A percentile compares a stretch with the other conserved stretches of the same genome.
Conservation (phyloP, 2,888 invertebrate genomes). For the Stenodema calcarata region DNA sequence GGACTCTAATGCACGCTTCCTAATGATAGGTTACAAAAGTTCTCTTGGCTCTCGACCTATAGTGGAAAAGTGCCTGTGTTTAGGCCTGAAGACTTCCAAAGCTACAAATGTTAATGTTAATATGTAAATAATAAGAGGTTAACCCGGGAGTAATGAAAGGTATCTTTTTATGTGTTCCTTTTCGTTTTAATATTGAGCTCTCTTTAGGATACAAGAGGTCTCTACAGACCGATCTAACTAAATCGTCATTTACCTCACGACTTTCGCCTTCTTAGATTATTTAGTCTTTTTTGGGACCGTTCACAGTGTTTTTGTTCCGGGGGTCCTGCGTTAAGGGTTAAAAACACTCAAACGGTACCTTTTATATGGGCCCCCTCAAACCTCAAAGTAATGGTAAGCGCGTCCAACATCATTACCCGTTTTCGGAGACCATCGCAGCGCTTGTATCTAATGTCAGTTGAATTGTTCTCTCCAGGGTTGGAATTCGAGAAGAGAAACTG, state of each 20-base stretch:
- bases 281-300: not conserved
- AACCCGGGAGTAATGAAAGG: slow-evolving; percentile 40
- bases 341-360: not conserved
- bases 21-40: slow-evolving; percentile 44
- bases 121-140: slow-evolving; percentile 46
- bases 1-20: slow-evolving; percentile 47
- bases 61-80: slow-evolving; percentile 32
- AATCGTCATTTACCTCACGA: slow-evolving; percentile 41
- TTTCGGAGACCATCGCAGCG: not conserved
- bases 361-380: not conserved
- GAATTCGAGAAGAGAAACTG: not conserved
- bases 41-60: slow-evolving; percentile 29
- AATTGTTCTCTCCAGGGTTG: not conserved
- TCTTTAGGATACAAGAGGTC: not conserved
- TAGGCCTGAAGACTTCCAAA: slow-evolving; percentile 19
- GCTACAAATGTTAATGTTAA: slow-evolving; percentile 47
- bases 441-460: not conserved
- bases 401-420: not conserved
- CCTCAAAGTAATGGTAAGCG: not conserved
- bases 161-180: slow-evolving; percentile 31
- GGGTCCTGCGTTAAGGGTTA: not conserved
- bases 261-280: slow-evolving; percentile 1
- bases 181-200: slow-evolving; percentile 38
- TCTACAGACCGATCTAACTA: slow-evolving; percentile 26
- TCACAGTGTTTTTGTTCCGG: slow-evolving; percentile 3